Base-by-base conservation (phyloP, 2,888 invertebrate species). In the Luffia ferchaultella region DNA sequence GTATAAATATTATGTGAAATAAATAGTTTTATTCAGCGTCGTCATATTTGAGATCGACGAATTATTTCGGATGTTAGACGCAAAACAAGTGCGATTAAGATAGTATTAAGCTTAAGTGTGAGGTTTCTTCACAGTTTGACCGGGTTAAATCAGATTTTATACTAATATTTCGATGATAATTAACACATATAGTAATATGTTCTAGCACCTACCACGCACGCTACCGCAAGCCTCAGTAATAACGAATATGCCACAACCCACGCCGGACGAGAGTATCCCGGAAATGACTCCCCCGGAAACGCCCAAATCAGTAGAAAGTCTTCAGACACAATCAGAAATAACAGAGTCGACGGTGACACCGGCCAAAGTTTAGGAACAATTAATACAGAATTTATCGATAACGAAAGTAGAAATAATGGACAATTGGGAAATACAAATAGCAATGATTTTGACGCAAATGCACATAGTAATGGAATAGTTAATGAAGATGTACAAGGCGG, bases 171-270 rank as follows among this genome's bases (percentile, higher is more conserved):
- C n/a, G n/a, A n/a, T n/a, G n/a, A n/a, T n/a, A n/a, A n/a, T n/a
- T n/a, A n/a, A n/a, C n/a, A n/a, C n/a, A n/a, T n/a, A n/a, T n/a
- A n/a, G n/a, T n/a, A n/a, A n/a, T n/a, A n/a, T n/a, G n/a, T n/a
- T n/a, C n/a, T n/a, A 83, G 83, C 83, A 83, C 82, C 70, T 66
- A 54, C 83, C 83, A 55, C 83, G 82, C 73, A 72, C 77, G 49
- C 68, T 59, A 54, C 79, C 70, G 42, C 69, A 62, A 51, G 77
- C 69, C 57, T 68, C 68, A 57, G 77, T 75, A 65, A 66, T 70
- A 58, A 68, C 65, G 63, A 70, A 65, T 53, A 63, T 70, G 46
- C 69, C 73, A 56, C 71, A 57, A 46, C 79, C 76, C 55, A 58
- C 63, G 50, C 73, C 75, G 56, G 82, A 80, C 68, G 64, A 65